Base-by-base conservation (phyloP, 2,888 invertebrate genomes). In the Hirtodrosophila confusa region DNA sequence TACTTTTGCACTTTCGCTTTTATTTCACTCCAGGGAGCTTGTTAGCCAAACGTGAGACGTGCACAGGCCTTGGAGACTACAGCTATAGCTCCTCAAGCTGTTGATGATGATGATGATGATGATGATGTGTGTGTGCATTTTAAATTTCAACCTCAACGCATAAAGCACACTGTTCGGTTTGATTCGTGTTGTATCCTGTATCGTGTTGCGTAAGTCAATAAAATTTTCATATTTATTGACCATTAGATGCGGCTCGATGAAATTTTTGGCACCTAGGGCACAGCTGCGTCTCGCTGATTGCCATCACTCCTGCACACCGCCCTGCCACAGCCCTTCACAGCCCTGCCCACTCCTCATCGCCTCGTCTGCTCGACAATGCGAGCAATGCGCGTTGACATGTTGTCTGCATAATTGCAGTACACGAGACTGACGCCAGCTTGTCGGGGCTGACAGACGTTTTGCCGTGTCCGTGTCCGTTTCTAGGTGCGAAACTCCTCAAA, bases 221-320 rank as follows among this genome's bases (percentile, higher is more conserved):
- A 89, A 89, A 89, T 85, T 86, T 90, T 85, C 86, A 89, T 89
- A 88, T 90, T 89, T 90, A 90, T 89, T 80, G 83, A 88, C 89
- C 89, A 89, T 86, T 89, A 84, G 85, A 54, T 31, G 43, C 63
- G 40, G 39, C 56, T 55, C 49, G 49, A 27, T 40, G 55, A 36
- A 56, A 71, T 62, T 54, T 50, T 57, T 63, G 68, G 61, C 88
- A 86, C 82, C 83, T 86, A 51, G 66, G 51, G 43, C 68, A 55
- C 88, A 83, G 82, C 88, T 83, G 82, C 48, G 63, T 31, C 50
- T 44, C 50, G 23, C 33, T 67, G 65, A 62, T 68, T 69, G 61
- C 57, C 61, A 35, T 37, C 55, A 36, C 23, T 23, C 39, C 12
- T 27, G 27, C 35, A 23, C 17, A 23, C 17, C 17, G 35, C 27